Evolutionary conservation across 2,113 vertebrate genomes (phyloP).

Genomic region (Illadopsis cleaveri): DNA sequence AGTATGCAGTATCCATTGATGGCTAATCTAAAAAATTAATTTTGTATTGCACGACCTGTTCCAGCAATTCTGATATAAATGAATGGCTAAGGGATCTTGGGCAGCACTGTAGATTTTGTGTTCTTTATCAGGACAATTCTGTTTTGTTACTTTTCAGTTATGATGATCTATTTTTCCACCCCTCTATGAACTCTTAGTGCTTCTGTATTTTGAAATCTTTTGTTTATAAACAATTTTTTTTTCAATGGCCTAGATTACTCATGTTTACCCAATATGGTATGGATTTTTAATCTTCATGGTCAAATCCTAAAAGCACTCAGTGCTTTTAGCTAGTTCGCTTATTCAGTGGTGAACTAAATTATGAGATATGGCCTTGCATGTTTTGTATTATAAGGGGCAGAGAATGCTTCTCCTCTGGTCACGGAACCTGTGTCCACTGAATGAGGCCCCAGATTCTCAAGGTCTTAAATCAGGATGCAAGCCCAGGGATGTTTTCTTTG

Average conservation of each 20-base stretch:
- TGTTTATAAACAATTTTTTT: background rate
- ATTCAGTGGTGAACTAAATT: background rate
- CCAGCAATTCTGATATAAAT: background rate
- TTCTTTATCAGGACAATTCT: background rate
- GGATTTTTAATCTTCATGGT: background rate
- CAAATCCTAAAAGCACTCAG: background rate
- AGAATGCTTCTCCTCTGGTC: background rate
- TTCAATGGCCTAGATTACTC: background rate
- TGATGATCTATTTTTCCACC: background rate
- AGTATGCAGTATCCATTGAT: background rate
- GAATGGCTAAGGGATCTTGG: background rate
- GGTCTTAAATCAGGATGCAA: background rate
- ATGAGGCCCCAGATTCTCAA: background rate
- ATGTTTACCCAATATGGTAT: background rate
- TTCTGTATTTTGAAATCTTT: background rate
- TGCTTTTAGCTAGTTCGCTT: background rate
- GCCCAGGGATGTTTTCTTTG: background rate
- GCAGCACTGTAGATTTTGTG: background rate
- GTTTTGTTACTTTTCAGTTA: background rate
- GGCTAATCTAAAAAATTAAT: background rate
- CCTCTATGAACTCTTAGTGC: background rate
- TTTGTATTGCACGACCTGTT: background rate
- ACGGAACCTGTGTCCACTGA: background rate
- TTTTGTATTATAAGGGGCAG: background rate
- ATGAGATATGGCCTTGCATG: background rate